phyloP scores from a whole-genome alignment of 1,140 invertebrate species.

The Drosophila cardini region DNA sequence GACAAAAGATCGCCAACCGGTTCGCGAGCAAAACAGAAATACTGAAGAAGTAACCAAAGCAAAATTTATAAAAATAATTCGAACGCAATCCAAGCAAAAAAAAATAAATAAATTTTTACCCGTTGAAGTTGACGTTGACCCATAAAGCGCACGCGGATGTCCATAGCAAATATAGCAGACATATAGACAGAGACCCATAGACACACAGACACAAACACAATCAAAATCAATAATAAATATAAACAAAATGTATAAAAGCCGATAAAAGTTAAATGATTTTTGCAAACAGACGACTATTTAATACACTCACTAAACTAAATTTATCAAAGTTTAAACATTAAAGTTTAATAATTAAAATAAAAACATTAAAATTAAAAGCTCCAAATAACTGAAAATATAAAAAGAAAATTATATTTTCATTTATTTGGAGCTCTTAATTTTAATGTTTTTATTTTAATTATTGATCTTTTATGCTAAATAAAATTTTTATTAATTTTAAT shows the following conservation, averaged over 20 bases:
- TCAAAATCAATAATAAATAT: constrained; percentile 39
- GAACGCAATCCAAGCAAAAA: constrained; percentile 53
- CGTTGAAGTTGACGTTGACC: constrained; percentile 65
- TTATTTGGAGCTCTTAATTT: too few species aligned
- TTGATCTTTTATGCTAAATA: too few species aligned
- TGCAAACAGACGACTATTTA: background rate
- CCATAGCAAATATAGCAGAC: constrained; percentile 16
- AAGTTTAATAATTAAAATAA: too few species aligned
- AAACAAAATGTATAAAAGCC: constrained; percentile 27
- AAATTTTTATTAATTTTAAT: too few species aligned
- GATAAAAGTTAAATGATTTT: constrained; percentile 2
- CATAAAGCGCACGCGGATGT: constrained; percentile 73
- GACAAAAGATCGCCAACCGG: constrained; percentile 63
- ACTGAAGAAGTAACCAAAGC: constrained; percentile 62
- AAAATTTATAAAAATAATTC: constrained; percentile 56
- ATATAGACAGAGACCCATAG: too few species aligned
- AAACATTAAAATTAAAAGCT: too few species aligned
- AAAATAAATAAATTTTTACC: constrained; percentile 33
- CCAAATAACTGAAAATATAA: too few species aligned
- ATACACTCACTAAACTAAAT: constrained; percentile 16
- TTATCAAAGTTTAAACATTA: too few species aligned
- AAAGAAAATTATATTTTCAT: too few species aligned
- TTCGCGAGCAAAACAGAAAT: constrained; percentile 76
- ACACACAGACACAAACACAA: constrained; percentile 3
- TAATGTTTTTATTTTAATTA: too few species aligned